phyloP scores from a whole-genome alignment of 2,888 invertebrate species.

The Microdon myrmicae region DNA sequence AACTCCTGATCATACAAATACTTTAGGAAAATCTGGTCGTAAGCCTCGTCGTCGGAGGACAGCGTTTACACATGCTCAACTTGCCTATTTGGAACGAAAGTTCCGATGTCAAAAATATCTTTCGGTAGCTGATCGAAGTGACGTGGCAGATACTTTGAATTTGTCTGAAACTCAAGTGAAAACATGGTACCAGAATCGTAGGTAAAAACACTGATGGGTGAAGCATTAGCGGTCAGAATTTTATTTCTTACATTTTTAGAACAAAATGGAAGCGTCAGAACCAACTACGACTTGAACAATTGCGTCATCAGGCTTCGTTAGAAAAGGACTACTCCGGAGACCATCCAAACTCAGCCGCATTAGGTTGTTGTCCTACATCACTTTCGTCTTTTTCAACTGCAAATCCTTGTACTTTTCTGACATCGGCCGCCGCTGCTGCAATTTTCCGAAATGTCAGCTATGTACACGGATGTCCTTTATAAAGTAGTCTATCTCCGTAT shows the following conservation, averaged over 20 bases:
- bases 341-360: slow-evolving; percentile 56
- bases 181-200: slow-evolving; percentile 80
- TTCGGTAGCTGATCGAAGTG: slow-evolving; percentile 91
- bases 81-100: slow-evolving; percentile 90
- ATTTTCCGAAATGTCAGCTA: slow-evolving; percentile 80
- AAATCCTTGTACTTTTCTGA: slow-evolving; percentile 73
- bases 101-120: slow-evolving; percentile 94
- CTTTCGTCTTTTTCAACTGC: slow-evolving; percentile 62
- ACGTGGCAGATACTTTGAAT: slow-evolving; percentile 89
- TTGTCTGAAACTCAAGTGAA: slow-evolving; percentile 95
- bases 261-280: slow-evolving; percentile 92
- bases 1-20: slow-evolving; percentile 60
- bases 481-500: slow-evolving; percentile 57
- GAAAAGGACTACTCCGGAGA: slow-evolving; percentile 73
- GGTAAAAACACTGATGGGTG: slow-evolving; percentile 55
- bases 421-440: slow-evolving; percentile 74
- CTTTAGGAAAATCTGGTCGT: slow-evolving; percentile 70
- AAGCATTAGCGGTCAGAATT: background rate
- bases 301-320: slow-evolving; percentile 83
- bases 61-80: slow-evolving; percentile 93
- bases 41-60: slow-evolving; percentile 87
- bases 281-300: slow-evolving; percentile 84
- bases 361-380: slow-evolving; percentile 65
- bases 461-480: slow-evolving; percentile 78
- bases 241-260: slow-evolving; percentile 65